These are phyloP conservation scores for Hemistola chrysoprasaria DNA, from an alignment of 2,888 invertebrate species.

Conservation along the genomic window DNA sequence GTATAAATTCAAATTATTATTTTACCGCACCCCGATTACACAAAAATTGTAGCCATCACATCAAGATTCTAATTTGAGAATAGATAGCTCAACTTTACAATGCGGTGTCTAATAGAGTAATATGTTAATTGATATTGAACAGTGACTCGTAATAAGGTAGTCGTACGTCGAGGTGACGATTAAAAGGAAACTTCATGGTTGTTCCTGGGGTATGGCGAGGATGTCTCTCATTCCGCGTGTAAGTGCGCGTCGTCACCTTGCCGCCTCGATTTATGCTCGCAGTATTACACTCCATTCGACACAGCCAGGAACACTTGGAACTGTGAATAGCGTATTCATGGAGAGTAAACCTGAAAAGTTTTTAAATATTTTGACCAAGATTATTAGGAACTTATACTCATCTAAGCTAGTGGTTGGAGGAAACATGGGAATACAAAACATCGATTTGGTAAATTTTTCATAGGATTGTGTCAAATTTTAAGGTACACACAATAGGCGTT, in stretches of 20 bases:
- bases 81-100: neutral
- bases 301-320: constrained; percentile 49
- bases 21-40: too few relatives aligned
- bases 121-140: constrained; percentile 55
- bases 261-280: constrained; percentile 74
- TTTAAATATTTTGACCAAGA: constrained; percentile 17
- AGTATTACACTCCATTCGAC: constrained; percentile 80
- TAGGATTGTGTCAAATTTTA: too few relatives aligned
- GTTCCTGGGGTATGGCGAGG: constrained; percentile 43
- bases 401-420: too few relatives aligned
- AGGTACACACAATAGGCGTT: too few relatives aligned
- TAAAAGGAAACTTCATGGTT: constrained; percentile 67
- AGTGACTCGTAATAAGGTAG: constrained; percentile 31
- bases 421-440: too few relatives aligned
- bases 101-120: constrained; percentile 43
- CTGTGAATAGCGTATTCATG: constrained; percentile 32
- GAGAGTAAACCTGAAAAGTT: constrained; percentile 15
- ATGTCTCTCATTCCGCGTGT: constrained; percentile 70
- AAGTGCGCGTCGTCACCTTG: constrained; percentile 72
- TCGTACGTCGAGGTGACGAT: constrained; percentile 61
- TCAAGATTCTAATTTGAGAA: too few relatives aligned
- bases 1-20: too few relatives aligned
- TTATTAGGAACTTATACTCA: too few relatives aligned
- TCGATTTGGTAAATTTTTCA: too few relatives aligned
- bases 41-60: too few relatives aligned